Percentiles rank a stretch among this genome's conserved stretches.
Evolutionary conservation across 2,797 vertebrate species (phyloP).

Genomic region (Cottoperca gobio): DNA sequence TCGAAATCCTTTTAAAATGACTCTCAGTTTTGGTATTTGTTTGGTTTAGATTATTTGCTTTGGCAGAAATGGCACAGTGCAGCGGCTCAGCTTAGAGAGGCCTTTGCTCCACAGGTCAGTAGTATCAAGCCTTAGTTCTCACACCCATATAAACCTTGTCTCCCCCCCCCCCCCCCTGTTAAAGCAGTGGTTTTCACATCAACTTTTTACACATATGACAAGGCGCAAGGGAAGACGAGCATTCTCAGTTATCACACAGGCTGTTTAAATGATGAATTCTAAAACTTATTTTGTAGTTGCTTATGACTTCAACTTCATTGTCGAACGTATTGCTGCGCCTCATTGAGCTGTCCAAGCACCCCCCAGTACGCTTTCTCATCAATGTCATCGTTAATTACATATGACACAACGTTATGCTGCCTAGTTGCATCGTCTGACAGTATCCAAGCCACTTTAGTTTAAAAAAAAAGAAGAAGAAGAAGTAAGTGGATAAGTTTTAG

Average conservation of each 20-base stretch:
- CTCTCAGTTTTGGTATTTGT: slow-evolving; percentile 34
- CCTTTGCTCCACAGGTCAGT: slow-evolving; percentile 22
- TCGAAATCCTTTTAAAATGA: slow-evolving; percentile 34
- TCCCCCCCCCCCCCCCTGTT: neutral
- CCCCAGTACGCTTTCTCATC: slow-evolving; percentile 22
- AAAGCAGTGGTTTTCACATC: neutral
- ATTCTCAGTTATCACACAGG: neutral
- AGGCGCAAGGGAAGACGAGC: neutral
- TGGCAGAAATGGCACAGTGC: slow-evolving; percentile 16
- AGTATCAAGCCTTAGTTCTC: slow-evolving; percentile 15
- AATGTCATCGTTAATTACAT: slow-evolving; percentile 51
- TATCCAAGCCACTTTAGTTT: slow-evolving; percentile 8
- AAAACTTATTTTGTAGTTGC: slow-evolving; percentile 4
- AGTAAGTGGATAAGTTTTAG: neutral
- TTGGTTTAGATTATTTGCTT: slow-evolving; percentile 37
- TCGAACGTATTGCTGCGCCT: slow-evolving; percentile 11
- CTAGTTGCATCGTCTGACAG: slow-evolving; percentile 8
- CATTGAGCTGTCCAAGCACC: slow-evolving; percentile 37
- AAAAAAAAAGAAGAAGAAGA: no score
- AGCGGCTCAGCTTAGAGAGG: slow-evolving; percentile 35
- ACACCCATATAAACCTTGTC: slow-evolving; percentile 4
- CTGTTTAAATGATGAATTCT: slow-evolving; percentile 11
- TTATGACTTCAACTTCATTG: slow-evolving; percentile 5
- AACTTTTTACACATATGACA: neutral
- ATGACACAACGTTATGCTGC: slow-evolving; percentile 28